phyloP scores from a whole-genome alignment of 2,797 vertebrate genomes.

The Cossypha polioptera region DNA sequence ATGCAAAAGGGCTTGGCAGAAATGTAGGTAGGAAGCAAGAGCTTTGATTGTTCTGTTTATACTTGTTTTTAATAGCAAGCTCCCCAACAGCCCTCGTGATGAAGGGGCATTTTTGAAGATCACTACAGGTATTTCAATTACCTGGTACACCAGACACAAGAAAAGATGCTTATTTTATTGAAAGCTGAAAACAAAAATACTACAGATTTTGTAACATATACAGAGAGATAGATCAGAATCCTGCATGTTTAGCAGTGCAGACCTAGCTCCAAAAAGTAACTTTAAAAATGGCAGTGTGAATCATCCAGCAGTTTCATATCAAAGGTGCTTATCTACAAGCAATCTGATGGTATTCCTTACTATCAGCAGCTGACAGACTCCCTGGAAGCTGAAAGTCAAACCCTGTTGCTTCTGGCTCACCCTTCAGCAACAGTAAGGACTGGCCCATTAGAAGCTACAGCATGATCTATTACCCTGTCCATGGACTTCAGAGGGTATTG shows the following conservation, averaged over 20 bases:
- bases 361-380: neutral
- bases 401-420: neutral
- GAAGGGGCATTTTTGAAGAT: neutral
- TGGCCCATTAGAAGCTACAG: neutral
- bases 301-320: neutral
- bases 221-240: neutral
- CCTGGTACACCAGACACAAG: neutral
- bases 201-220: neutral
- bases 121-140: neutral
- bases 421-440: neutral
- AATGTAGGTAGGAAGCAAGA: neutral
- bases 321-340: neutral
- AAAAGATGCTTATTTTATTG: neutral
- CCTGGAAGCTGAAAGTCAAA: neutral
- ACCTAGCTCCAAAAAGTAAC: neutral
- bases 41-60: neutral
- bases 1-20: neutral
- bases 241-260: neutral
- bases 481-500: neutral
- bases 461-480: neutral
- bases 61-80: neutral
- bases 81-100: rapidly evolving
- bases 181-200: neutral
- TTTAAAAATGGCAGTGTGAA: neutral
- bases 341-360: rapidly evolving